These are phyloP conservation scores for Caenorhabditis sinica DNA, from an alignment of 2,888 invertebrate species.

Conservation along the genomic window DNA sequence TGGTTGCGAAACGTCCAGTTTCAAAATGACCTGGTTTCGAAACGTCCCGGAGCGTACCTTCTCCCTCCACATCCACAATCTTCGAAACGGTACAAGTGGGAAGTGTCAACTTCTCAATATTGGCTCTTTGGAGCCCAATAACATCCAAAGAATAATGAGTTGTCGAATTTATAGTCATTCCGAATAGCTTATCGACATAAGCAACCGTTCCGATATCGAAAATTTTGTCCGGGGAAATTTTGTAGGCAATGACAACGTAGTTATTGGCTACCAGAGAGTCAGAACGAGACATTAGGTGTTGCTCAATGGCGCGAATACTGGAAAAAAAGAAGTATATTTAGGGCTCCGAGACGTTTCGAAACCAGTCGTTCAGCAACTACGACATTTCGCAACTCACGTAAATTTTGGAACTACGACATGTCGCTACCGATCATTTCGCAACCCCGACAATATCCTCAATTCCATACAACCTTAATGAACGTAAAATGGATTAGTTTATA, in stretches of 20 bases:
- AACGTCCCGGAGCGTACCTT: not conserved
- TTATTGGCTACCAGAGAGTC: slow-evolving; percentile 4
- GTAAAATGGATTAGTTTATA: too few relatives aligned
- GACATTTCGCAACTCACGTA: not conserved
- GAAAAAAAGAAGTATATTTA: not conserved
- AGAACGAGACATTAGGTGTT: slow-evolving; percentile 26
- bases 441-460: too few relatives aligned
- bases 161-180: slow-evolving; percentile 73
- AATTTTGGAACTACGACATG: not conserved
- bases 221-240: slow-evolving; percentile 44
- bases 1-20: too few relatives aligned
- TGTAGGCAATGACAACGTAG: slow-evolving; percentile 56
- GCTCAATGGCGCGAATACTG: slow-evolving; percentile 56
- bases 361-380: not conserved
- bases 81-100: slow-evolving; percentile 62
- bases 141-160: slow-evolving; percentile 78
- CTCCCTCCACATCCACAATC: slow-evolving; percentile 23
- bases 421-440: too few relatives aligned
- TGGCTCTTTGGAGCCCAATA: slow-evolving; percentile 66
- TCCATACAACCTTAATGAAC: too few relatives aligned
- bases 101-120: slow-evolving; percentile 66
- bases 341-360: not conserved
- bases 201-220: slow-evolving; percentile 75
- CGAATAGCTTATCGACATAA: slow-evolving; percentile 74
- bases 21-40: too few relatives aligned